Base-by-base conservation (phyloP, 2,797 vertebrate genomes). In the Adrianichthys oophorus region DNA sequence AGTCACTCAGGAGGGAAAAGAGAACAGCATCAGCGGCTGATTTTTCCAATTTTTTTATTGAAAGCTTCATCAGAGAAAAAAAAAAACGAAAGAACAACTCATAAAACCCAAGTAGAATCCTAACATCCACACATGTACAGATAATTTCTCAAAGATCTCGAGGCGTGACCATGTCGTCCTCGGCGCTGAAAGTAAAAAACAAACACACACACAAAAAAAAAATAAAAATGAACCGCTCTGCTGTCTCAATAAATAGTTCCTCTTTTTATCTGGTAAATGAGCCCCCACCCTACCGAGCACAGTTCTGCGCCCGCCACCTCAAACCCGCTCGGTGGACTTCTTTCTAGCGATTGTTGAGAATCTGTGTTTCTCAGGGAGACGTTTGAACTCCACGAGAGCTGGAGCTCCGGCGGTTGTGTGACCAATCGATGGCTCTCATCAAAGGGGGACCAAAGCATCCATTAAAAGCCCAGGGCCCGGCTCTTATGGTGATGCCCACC, bases 41-140 rank as follows among this genome's bases (percentile, higher is more conserved):
- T 84, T 86, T 91, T 67, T 68, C 73, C 81, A 79, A 59, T 79
- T 90, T 92, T 91, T 92, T 98, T 96, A 97, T 98, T 97, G 94
- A 97, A 98, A 98, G 95, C 95, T 94, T 97, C 94, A 94, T 98
- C 93, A 95, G 95, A 96, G 93, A 15, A 53, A 18, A 52, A 37
- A 32, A n/a, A 37, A 59, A 44, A 92, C 67, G 79, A 81, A 85
- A 75, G 3, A 86, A 76, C 75, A 87, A 87, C 78, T 90, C 84
- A 90, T 87, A 80, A 90, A 96, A 96, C 91, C 94, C 90, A 96
- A 95, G 90, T 95, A 93, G 92, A 93, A 95, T 94, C 92, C 90
- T 94, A 95, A 95, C 94, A 94, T 96, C 95, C 94, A 96, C 93
- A 95, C 94, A 96, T 95, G 93, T 94, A 95, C 94, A 94, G 92